Evolutionary conservation across 2,113 vertebrate genomes (phyloP).

Genomic region (Leptodactylus fuscus): DNA sequence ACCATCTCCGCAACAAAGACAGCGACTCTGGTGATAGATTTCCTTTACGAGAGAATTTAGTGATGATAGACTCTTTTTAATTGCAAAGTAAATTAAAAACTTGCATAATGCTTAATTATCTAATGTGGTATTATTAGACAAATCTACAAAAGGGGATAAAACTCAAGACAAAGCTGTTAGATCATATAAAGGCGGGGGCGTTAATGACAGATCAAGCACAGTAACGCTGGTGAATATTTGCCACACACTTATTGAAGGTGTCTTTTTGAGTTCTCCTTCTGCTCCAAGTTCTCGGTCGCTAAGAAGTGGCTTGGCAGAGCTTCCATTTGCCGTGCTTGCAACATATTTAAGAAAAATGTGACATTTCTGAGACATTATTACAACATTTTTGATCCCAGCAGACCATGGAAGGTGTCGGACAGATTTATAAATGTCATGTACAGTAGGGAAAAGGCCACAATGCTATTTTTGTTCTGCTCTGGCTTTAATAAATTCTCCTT

Average conservation of each 20-base stretch:
- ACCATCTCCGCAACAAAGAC: no score
- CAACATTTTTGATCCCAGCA: constrained; percentile 12
- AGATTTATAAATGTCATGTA: constrained; percentile 30
- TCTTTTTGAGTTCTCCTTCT: neutral
- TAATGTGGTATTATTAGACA: no score
- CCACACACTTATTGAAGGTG: neutral
- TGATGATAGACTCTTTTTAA: no score
- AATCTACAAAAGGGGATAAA: no score
- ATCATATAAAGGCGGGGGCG: neutral
- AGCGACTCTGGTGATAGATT: no score
- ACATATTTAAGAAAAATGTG: constrained; percentile 15
- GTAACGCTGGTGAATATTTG: neutral
- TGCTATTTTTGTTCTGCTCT: neutral
- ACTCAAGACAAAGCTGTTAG: neutral
- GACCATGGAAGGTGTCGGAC: constrained; percentile 13
- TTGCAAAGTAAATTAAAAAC: neutral
- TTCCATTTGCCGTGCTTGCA: constrained; percentile 2
- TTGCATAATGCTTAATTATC: neutral
- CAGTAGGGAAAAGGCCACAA: neutral
- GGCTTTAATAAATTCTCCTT: neutral
- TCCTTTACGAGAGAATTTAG: no score
- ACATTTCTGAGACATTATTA: constrained; percentile 13
- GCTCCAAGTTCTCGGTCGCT: neutral
- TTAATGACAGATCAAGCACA: neutral
- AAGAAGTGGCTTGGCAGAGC: constrained; percentile 10